Base-by-base conservation (phyloP, 53 echinoderm and acorn worm species). In the Temnopleurus reevesii region DNA sequence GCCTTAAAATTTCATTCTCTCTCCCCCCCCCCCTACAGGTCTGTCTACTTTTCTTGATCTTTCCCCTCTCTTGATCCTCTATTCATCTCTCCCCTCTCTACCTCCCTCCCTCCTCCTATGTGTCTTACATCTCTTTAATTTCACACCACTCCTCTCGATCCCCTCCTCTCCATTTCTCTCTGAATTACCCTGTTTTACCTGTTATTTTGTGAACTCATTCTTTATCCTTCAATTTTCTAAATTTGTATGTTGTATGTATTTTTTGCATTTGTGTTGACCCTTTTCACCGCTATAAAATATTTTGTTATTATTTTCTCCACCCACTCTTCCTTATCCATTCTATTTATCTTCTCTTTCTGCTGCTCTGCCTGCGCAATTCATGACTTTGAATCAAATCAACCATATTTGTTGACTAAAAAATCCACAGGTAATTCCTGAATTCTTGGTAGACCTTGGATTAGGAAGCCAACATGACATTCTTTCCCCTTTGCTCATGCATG, bases 351-450 rank as follows among this genome's bases (percentile, higher is more conserved):
- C 41, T 38, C 7, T 41, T 38, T 71, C 23, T 4, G 23, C 41
- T 41, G 4, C 10, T 23, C 71, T 41, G 43, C 56, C 41, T 71
- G 38, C 23, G 41, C 38, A 71, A 71, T 8, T 71, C 71, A 41
- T 71, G 71, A 43, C 71, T 31, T n/a, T 41, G 71, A 71, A 71
- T 71, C 41, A n/a, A 71, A 71, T 71, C 71, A 71, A 71, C 71
- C 71, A 71, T 71, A 71, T 71, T 71, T 71, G 71, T 71, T 71
- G 38, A 71, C 71, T 71, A 15, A 71, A 56, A 71, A 63, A 71
- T 71, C 71, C 21, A 71, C 71, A 71, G 41, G 43, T 71, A 71
- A 38, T 71, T 71, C 71, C 71, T 71, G 71, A 71, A 71, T 36
- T 38, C 38, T 41, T n/a, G 41, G 9, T 7, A 71, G 71, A 71